Base-by-base conservation (phyloP, 2,888 invertebrate species). In the Stomorhina lunata region DNA sequence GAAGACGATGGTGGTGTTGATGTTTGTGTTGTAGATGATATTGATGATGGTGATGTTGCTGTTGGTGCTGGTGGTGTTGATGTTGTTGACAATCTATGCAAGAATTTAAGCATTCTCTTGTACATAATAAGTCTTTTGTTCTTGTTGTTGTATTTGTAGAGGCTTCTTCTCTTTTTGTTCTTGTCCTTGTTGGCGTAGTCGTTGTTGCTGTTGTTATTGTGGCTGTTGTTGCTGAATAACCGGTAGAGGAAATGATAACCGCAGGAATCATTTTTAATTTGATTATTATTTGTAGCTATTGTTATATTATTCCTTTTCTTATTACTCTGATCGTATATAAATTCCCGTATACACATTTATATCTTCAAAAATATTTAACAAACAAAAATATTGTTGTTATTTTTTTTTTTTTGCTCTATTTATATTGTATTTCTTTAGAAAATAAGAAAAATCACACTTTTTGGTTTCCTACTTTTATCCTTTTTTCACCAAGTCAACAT, bases 241-340 rank as follows among this genome's bases (percentile, higher is more conserved):
- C 76, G 84, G 85, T 83, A 83, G 85, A 85, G 84, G 85, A 83
- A 81, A 84, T 86, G 57, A 84, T 83, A 82, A 84, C 85, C 85
- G 86, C 86, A 80, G 87, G 84, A 86, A 87, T 87, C 86, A 86
- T 86, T 84, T 86, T 85, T 84, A 87, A 86, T 84, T 86, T 84
- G 83, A 85, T 84, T 84, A 85, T 84, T 82, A 45, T 75, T 78
- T 75, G 76, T 45, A 61, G 80, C 80, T 84, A 73, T 80, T 75
- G 63, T 77, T 73, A 53, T 80, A 17, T 34, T 57, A 34, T 17
- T 40, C n/a, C 27, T 68, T 40, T 61, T 61, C 32, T 1, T 57
- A 57, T 34, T 34, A 20, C 12, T 55, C 25, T 61, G 75, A 55
- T 29, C 48, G 57, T 43, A 37, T 71, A 63, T 50, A 65, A 40